A percentile compares a stretch with the other conserved stretches of the same genome.
These are phyloP conservation scores for Chromobotia macracanthus DNA, from an alignment of 2,797 vertebrate species.

Conservation along the genomic window DNA sequence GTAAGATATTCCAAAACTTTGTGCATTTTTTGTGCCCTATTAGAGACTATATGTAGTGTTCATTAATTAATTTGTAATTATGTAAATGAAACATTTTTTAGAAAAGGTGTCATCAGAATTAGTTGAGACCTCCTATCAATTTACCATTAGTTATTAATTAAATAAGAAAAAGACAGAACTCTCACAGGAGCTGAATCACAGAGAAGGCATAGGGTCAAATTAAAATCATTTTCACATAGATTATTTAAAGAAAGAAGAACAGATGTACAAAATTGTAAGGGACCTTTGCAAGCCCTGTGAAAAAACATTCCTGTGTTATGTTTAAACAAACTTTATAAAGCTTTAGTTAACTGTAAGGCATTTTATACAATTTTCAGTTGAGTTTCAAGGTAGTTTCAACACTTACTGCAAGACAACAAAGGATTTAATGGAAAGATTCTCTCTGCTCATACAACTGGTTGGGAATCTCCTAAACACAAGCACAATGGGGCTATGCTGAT, in stretches of 20 bases:
- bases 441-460: constrained; percentile 47
- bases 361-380: constrained; percentile 24
- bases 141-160: constrained; percentile 80
- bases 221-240: constrained; percentile 72
- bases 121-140: constrained; percentile 68
- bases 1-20: not conserved
- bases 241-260: constrained; percentile 65
- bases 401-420: too few relatives aligned
- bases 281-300: constrained; percentile 68
- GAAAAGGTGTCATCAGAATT: constrained; percentile 63
- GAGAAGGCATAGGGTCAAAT: constrained; percentile 77
- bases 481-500: constrained; percentile 60
- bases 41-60: not conserved
- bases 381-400: constrained; percentile 56
- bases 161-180: constrained; percentile 58
- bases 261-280: constrained; percentile 72
- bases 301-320: constrained; percentile 68
- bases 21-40: not conserved
- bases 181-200: constrained; percentile 73
- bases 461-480: constrained; percentile 61
- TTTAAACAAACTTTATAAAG: constrained; percentile 76
- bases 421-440: constrained; percentile 16
- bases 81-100: constrained; percentile 60
- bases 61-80: not conserved
- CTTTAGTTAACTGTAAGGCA: constrained; percentile 77